Base-by-base conservation (phyloP, 1,140 invertebrate genomes). In the Eubasilissa regina region DNA sequence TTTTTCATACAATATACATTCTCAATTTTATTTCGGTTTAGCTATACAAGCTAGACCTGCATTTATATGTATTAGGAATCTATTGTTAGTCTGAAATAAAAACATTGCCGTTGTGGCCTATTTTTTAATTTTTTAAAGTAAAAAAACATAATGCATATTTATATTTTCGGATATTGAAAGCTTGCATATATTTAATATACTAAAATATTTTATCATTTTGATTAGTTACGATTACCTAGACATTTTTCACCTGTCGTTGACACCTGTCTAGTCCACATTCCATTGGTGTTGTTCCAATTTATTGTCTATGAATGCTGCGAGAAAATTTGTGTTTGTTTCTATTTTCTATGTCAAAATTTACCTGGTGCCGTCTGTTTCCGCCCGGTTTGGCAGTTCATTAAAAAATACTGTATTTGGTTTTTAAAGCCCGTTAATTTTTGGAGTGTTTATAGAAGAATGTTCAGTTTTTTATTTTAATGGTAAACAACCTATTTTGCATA, bases 291-390 rank as follows among this genome's bases (percentile, higher is more conserved):
- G 55, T 58, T 58, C 55, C 35, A 64, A 47, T 76, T 43, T 15
- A 55, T 77, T 77, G 62, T 77, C 75, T 77, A 77, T 77, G 64
- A 43, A 77, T 55, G 60, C 62, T 56, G 75, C 21, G 13, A 68
- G 62, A 13, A 45, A 70, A 47, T 70, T 47, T 70, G 62, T 77
- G 15, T 68, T 68, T 77, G 75, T 68, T 77, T 51, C 68, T 35
- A 48, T 47, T 74, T 77, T 77, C 75, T 70, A 77, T 77, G 77
- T 78, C 77, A 78, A 78, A 78, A 58, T 70, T 73, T 47, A 62
- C 60, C 44, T 72, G 51, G 48, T 78, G 43, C 66, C 19, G 64
- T 47, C 64, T 78, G 58, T 68, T 78, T 78, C 77, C 77, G 77
- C 77, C 77, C 77, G 77, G 77, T 74, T 68, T 78, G 66, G 68